A percentile compares a stretch with the other conserved stretches of the same genome.
These are phyloP conservation scores for Galaxias olidus DNA, from an alignment of 2,797 vertebrate species.

Conservation along the genomic window DNA sequence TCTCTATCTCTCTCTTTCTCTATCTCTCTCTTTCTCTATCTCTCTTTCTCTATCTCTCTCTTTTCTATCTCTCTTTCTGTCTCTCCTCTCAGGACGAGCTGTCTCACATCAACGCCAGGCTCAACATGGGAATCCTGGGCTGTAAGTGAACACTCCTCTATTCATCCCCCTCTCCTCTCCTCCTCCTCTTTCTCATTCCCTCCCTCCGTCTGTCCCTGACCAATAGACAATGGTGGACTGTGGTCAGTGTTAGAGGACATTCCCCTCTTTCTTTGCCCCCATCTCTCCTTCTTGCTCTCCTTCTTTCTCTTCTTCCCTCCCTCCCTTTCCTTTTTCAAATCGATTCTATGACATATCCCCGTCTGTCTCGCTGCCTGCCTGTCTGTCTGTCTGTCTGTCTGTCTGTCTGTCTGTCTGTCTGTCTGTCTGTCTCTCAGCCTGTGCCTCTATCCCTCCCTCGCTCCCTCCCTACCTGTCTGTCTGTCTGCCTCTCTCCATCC, in stretches of 20 bases:
- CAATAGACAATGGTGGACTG: too few relatives aligned
- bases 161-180: neutral
- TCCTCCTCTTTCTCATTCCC: neutral
- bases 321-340: neutral
- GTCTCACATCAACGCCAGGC: slow-evolving; percentile 96
- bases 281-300: neutral
- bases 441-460: too few relatives aligned
- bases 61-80: slow-evolving; percentile 18
- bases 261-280: neutral
- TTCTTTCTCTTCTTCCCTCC: neutral
- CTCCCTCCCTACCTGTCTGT: neutral
- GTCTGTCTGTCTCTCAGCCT: too few relatives aligned
- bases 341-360: neutral
- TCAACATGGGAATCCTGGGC: slow-evolving; percentile 99
- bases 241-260: too few relatives aligned
- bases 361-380: too few relatives aligned
- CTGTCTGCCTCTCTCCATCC: neutral
- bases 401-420: neutral
- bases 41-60: neutral
- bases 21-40: too few relatives aligned
- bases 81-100: slow-evolving; percentile 86
- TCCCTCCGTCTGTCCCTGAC: neutral
- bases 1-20: too few relatives aligned
- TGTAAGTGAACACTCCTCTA: slow-evolving; percentile 80
- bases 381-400: neutral